Percentiles rank a stretch among this genome's conserved stretches.
These are phyloP conservation scores for Drosophila rubida DNA, from an alignment of 2,888 invertebrate genomes.

Conservation along the genomic window DNA sequence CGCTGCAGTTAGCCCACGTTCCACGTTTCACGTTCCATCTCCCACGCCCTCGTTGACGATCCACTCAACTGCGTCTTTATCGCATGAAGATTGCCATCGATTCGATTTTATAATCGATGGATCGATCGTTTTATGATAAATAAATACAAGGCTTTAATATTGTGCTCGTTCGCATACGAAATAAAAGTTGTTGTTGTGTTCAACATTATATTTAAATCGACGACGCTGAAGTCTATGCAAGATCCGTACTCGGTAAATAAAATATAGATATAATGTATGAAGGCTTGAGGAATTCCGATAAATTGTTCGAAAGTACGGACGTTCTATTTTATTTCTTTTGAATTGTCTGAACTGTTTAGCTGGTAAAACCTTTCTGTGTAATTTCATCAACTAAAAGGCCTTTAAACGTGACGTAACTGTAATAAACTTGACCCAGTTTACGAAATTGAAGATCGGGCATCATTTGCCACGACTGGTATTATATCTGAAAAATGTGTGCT, in stretches of 20 bases:
- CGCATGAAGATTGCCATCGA: conserved; percentile 35
- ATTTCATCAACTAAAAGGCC: not conserved
- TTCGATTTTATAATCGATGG: conserved; percentile 27
- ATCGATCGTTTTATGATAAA: not conserved
- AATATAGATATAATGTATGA: too few relatives aligned
- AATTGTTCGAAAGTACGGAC: too few relatives aligned
- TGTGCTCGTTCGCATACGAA: not conserved
- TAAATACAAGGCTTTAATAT: not conserved
- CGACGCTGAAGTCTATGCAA: too few relatives aligned
- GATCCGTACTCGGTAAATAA: too few relatives aligned
- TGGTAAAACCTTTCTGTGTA: not conserved
- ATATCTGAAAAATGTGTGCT: conserved; percentile 12
- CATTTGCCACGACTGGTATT: not conserved
- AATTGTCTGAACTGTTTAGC: too few relatives aligned
- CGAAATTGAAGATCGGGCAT: not conserved
- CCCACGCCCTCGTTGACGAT: conserved; percentile 10
- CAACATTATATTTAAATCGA: too few relatives aligned
- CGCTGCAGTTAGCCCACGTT: conserved; percentile 26
- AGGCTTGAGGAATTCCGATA: too few relatives aligned
- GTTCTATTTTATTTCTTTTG: too few relatives aligned
- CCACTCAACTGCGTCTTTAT: conserved; percentile 40
- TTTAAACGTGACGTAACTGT: not conserved
- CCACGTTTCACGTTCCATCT: conserved; percentile 5
- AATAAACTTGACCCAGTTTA: conserved; percentile 28
- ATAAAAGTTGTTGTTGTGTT: not conserved